Conservation (phyloP, 2,888 invertebrate genomes). For the Dioctria rufipes region DNA sequence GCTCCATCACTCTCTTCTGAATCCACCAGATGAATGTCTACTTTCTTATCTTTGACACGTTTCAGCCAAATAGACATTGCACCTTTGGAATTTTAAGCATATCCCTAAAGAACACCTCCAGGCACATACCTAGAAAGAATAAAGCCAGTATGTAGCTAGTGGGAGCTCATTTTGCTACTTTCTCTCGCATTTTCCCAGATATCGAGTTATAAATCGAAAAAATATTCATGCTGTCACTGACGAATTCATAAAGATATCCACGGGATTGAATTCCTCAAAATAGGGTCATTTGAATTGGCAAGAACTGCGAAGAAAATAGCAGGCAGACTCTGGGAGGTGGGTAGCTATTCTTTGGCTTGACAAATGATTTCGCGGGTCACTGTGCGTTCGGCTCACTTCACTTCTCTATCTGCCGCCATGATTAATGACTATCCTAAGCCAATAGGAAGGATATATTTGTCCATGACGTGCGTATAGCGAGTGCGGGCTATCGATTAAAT, state of each 20-base stretch:
- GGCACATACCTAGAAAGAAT: constrained; percentile 1
- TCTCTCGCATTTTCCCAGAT: constrained; percentile 23
- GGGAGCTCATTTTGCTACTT: constrained; percentile 9
- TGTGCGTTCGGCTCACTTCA: constrained; percentile 45
- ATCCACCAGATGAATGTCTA: constrained; percentile 39
- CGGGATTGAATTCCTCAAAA: constrained; percentile 54
- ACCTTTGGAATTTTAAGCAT: constrained; percentile 47
- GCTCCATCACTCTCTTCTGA: constrained; percentile 7
- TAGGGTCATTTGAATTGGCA: constrained; percentile 56
- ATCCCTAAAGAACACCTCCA: background rate
- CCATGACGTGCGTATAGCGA: constrained; percentile 11
- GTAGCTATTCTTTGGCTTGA: constrained; percentile 51
- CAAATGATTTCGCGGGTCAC: constrained; percentile 58
- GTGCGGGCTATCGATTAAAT: constrained; percentile 14
- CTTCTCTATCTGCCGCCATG: constrained; percentile 55
- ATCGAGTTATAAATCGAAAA: constrained; percentile 56
- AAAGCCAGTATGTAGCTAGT: too few species aligned
- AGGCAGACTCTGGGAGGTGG: background rate
- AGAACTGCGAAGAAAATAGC: background rate
- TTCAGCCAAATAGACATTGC: constrained; percentile 46
- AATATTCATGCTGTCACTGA: constrained; percentile 56
- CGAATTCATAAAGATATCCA: constrained; percentile 49
- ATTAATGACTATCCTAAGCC: constrained; percentile 58
- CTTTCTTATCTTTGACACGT: constrained; percentile 52
- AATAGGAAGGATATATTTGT: constrained; percentile 52